These are phyloP conservation scores for Caenorhabditis macrosperma DNA, from an alignment of 2,888 invertebrate genomes.

Conservation along the genomic window DNA sequence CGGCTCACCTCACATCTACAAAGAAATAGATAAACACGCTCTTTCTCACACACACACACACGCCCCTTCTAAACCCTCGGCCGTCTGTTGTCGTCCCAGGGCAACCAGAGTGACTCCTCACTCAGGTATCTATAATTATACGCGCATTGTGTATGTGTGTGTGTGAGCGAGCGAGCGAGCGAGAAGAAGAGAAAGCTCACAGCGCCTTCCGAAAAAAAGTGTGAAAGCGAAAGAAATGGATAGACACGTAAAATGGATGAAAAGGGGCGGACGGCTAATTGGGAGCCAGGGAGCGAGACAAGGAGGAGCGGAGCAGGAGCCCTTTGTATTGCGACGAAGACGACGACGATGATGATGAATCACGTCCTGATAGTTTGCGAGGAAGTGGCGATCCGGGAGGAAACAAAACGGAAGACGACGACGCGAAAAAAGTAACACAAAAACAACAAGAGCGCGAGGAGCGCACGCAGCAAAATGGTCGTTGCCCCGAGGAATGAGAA, in stretches of 20 bases:
- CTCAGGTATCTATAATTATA: conserved; percentile 20
- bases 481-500: conserved; percentile 13
- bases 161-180: background rate
- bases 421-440: conserved; percentile 11
- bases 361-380: background rate
- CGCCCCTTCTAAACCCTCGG: background rate
- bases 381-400: conserved; percentile 12
- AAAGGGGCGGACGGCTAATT: conserved; percentile 23
- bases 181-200: conserved; percentile 1
- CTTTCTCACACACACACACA: no score
- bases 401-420: conserved; percentile 6
- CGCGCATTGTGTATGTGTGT: conserved; percentile 6
- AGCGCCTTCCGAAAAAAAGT: conserved; percentile 20
- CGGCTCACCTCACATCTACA: conserved; percentile 18
- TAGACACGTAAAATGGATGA: conserved; percentile 32
- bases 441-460: conserved; percentile 12
- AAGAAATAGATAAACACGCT: conserved; percentile 22
- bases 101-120: conserved; percentile 6
- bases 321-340: background rate
- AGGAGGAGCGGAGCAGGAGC: background rate
- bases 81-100: background rate
- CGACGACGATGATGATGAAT: conserved; percentile 12
- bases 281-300: background rate
- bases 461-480: conserved; percentile 14
- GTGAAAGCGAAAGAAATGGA: conserved; percentile 29